Conservation (phyloP, 2,888 invertebrate genomes). For the Gibbula magus region DNA sequence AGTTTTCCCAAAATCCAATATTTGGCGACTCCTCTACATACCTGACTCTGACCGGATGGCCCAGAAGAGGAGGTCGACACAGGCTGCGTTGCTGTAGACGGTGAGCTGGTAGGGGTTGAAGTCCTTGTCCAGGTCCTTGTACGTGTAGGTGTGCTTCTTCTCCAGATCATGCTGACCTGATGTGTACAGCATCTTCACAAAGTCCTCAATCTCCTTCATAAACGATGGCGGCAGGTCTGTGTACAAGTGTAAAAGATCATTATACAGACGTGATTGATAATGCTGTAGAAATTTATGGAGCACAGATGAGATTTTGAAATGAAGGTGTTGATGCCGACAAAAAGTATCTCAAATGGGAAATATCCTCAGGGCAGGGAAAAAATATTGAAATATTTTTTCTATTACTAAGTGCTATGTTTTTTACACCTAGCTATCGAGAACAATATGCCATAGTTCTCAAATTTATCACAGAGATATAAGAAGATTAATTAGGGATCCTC, state of each 20-base stretch:
- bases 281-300: not conserved
- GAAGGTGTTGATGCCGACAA: not conserved
- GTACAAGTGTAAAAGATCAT: not conserved
- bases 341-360: not conserved
- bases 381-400: too few species aligned
- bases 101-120: slow-evolving; percentile 80
- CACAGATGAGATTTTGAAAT: not conserved
- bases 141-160: slow-evolving; percentile 46
- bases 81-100: slow-evolving; percentile 97
- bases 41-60: slow-evolving; percentile 97
- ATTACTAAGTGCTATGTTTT: too few species aligned
- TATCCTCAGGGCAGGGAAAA: too few species aligned
- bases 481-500: slow-evolving; percentile 9
- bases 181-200: slow-evolving; percentile 90
- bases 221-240: slow-evolving; percentile 89
- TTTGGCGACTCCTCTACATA: slow-evolving; percentile 74
- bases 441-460: too few species aligned
- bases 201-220: slow-evolving; percentile 93
- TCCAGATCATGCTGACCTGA: slow-evolving; percentile 95
- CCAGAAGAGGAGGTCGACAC: slow-evolving; percentile 98
- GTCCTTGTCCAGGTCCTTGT: slow-evolving; percentile 45
- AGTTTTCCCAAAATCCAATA: not conserved
- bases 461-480: too few species aligned
- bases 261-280: not conserved
- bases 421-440: too few species aligned